Evolutionary conservation across 2,113 vertebrate genomes (phyloP), one percentile per base, ranked within the genome.

Genomic region (Benitochromis conjunctus): DNA sequence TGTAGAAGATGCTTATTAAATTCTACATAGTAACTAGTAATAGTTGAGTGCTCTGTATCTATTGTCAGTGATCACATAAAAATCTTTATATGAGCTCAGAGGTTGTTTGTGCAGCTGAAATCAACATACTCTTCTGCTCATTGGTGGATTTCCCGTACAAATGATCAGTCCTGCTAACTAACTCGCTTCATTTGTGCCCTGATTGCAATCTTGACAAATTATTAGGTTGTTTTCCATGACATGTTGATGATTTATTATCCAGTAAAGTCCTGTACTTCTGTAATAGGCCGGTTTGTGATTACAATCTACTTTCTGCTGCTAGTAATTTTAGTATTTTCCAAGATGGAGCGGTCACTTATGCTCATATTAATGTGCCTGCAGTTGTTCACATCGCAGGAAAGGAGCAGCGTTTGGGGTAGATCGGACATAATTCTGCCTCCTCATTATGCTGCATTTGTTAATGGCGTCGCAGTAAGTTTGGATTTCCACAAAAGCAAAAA

Each of bases 391-490:
- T 97, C 97, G 13, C 91, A 94, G 0, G 55, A 91, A 56, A 96
- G 95, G 90, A 98, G 98, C 94, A 96, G 95, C 5, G 92, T 97
- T 80, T 99, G 98, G 98, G 98, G 97, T 9, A 95, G 86, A 87
- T 84, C 96, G 13, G 93, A 95, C 18, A 78, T 95, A 18, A 94
- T 77, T 51, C 96, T 98, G 14, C 97, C 98, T 54, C 96, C 98
- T 24, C 83, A 96, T 21, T 97, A 96, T 9, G 97, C 98, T 83
- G 97, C 98, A 51, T 98, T 99, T 86, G 97, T 98, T 85, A 99
- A 99, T 1, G 97, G 98, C 64, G 95, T 99, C 10, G 98, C 97
- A 83, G 98, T 99, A 97, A 97, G 97, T 86, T 57, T 48, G 9
- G 3, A 41, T 66, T 57, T 53, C 24, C 21, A 81, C 12, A 9